Base-by-base conservation (phyloP, 2,888 invertebrate genomes). In the Sicus ferrugineus region DNA sequence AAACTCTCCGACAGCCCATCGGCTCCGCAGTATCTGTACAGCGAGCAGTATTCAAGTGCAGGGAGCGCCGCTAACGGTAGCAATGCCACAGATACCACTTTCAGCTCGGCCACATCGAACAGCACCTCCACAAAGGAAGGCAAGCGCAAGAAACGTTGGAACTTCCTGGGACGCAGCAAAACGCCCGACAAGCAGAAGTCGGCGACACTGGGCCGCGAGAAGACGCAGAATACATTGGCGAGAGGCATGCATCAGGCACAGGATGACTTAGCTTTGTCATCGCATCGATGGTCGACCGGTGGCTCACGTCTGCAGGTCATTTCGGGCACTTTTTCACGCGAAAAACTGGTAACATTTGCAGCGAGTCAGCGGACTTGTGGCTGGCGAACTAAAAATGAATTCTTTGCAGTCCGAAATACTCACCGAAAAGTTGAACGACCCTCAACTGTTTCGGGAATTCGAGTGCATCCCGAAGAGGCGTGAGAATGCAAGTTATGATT, bases 401-500 rank as follows among this genome's bases (percentile, higher is more conserved):
- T 28, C 54, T 30, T 38, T 86, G 62, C 75, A 90, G 90, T 90
- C 90, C 80, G 89, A 89, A 84, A 84, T 90, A 73, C 85, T 91
- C 74, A 90, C 90, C 80, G 88, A 88, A 75, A 90, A 90, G 83
- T 87, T 94, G 82, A 88, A 89, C 0, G 93, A 93, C 79, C 89
- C 90, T 69, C 92, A 93, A 79, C 87, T 95, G 2, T 89, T 91
- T 77, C 91, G 92, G 84, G 95, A 96, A 80, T 96, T 94, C 87
- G 95, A 95, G 83, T 90, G 92, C 80, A 92, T 96, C 78, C 91
- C 91, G 72, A 93, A 93, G 77, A 88, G 90, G 54, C 91, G 92
- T 74, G 87, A 88, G 61, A 90, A 89, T 77, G 89, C 90, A 4
- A 90, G 90, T 74, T 91, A 91, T 80, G 88, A 89, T 3, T 92